Evolutionary conservation across 2,113 vertebrate species (phyloP), one percentile per base, ranked within the genome.

Genomic region (Neogobius melanostomus): DNA sequence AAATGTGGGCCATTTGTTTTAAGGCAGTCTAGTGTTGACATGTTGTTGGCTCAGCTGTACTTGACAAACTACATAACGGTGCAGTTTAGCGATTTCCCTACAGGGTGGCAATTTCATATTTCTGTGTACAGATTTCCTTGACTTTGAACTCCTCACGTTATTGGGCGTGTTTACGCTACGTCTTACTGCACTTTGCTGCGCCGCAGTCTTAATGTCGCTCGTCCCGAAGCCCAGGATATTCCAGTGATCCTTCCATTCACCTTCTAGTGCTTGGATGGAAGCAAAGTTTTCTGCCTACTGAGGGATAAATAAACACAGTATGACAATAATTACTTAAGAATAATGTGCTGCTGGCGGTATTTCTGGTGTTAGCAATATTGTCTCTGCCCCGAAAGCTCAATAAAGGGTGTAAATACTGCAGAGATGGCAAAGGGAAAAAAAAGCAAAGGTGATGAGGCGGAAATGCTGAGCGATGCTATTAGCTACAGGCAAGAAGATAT

Each of bases 221-320:
- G 62, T 78, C 43, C 75, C 62, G 59, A 69, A 76, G 66, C 70
- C 76, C 8, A 56, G 8, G 9, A 51, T 63, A 68, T 72, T 64
- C 66, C 14, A 80, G 68, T 51, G 46, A 70, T 42, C 21, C 56
- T 36, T 59, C 64, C 52, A 52, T 67, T 66, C 70, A 46, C 14
- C 16, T 77, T 73, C 21, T n/a, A n/a, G 47, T 63, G 36, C 69
- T 36, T 64, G 66, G 75, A 79, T 83, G 80, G 81, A 85, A 72
- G 54, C 64, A 72, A 69, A 80, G 74, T 78, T 63, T 16, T 71
- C 8, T 52, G 52, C 77, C 59, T 56, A n/a, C 60, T n/a, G 44
- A 15, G 36, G 43, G 42, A 7, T 21, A 69, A 15, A 57, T 78
- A 80, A 84, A 83, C 65, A 66, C 50, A 43, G 54, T 80, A 75